These are phyloP conservation scores for Strix uralensis DNA, from an alignment of 2,113 vertebrate species.

Conservation along the genomic window DNA sequence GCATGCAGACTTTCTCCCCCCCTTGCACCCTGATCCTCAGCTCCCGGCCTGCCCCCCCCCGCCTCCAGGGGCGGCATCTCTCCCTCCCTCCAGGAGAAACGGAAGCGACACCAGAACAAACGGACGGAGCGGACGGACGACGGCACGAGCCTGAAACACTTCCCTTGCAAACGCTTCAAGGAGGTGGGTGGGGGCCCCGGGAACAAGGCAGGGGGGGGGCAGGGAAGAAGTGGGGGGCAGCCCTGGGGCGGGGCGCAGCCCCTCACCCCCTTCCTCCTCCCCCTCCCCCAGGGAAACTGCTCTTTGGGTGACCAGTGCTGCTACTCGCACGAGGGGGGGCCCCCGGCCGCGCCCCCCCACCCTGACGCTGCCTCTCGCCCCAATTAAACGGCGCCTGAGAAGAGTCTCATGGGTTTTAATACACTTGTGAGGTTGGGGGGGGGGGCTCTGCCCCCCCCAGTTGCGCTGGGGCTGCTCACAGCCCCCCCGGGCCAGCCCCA, in stretches of 20 bases:
- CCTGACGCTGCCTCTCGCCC: not conserved
- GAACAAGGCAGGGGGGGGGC: not conserved
- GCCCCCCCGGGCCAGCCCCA: not conserved
- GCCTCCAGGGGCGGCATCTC: slow-evolving; percentile 72
- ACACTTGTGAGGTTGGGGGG: too few relatives aligned
- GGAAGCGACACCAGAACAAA: slow-evolving; percentile 83
- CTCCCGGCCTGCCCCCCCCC: not conserved
- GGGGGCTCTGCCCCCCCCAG: too few relatives aligned
- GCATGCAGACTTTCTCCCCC: too few relatives aligned
- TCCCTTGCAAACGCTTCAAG: slow-evolving; percentile 86
- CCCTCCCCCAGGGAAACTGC: slow-evolving; percentile 76
- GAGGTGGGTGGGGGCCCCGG: slow-evolving; percentile 64
- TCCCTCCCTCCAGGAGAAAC: slow-evolving; percentile 74
- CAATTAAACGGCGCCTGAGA: not conserved
- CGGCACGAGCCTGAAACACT: slow-evolving; percentile 69
- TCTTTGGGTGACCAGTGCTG: slow-evolving; percentile 76
- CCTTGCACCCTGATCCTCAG: not conserved
- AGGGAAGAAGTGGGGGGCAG: too few relatives aligned
- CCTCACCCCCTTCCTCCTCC: not conserved
- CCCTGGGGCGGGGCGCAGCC: too few relatives aligned
- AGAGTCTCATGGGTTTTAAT: not conserved
- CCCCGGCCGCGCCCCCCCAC: not conserved
- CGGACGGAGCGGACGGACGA: slow-evolving; percentile 74
- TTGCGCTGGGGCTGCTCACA: not conserved
- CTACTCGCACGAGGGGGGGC: slow-evolving; percentile 56